A percentile compares a stretch with the other conserved stretches of the same genome.
These are phyloP conservation scores for Thaumatotibia leucotreta DNA, from an alignment of 1,140 invertebrate genomes.

Conservation along the genomic window DNA sequence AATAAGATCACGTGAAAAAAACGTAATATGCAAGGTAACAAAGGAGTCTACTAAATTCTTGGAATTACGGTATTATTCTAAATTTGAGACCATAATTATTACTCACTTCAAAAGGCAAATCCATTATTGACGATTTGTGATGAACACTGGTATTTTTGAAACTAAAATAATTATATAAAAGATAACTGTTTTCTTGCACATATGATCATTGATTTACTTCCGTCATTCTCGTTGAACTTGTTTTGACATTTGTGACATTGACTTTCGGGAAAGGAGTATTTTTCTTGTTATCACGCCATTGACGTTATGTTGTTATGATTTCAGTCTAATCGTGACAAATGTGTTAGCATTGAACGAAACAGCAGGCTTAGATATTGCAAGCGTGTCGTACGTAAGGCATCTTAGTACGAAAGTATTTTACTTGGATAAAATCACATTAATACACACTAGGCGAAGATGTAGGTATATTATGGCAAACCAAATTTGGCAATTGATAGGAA, in stretches of 20 bases:
- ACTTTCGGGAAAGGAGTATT: constrained; percentile 7
- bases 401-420: too few relatives aligned
- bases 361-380: too few relatives aligned
- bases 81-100: background rate
- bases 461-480: too few relatives aligned
- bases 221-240: background rate
- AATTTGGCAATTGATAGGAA: too few relatives aligned
- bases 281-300: background rate
- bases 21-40: constrained; percentile 42
- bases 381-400: too few relatives aligned
- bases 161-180: background rate
- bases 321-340: too few relatives aligned
- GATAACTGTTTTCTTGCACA: background rate
- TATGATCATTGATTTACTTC: constrained; percentile 6
- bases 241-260: constrained; percentile 20
- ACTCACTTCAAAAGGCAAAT: constrained; percentile 60
- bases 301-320: too few relatives aligned
- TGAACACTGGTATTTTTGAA: background rate
- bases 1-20: constrained; percentile 62
- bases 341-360: too few relatives aligned
- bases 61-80: background rate
- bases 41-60: constrained; percentile 32
- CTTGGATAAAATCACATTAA: too few relatives aligned
- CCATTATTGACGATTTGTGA: constrained; percentile 23
- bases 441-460: too few relatives aligned